Conservation (phyloP, 2,888 invertebrate species). For the Tipula confusa region DNA sequence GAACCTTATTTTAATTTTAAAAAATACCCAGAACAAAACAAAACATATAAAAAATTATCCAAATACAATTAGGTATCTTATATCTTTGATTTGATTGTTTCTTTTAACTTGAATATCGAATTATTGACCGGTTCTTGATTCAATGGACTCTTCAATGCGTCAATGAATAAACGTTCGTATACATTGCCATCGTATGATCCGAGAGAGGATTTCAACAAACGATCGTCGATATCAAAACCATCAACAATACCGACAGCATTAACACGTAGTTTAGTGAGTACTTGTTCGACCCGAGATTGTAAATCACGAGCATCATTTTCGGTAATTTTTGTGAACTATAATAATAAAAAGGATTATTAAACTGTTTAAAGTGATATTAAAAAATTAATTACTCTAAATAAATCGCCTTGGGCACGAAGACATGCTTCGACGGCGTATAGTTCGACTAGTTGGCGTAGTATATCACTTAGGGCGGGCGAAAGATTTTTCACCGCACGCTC, state of each 20-base stretch:
- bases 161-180: constrained; percentile 73
- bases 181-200: constrained; percentile 82
- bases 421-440: constrained; percentile 76
- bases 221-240: constrained; percentile 80
- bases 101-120: background rate
- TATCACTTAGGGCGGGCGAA: constrained; percentile 59
- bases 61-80: no score
- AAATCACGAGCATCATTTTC: constrained; percentile 50
- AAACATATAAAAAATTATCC: no score
- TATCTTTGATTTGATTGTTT: background rate
- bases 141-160: constrained; percentile 75
- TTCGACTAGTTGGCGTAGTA: constrained; percentile 67
- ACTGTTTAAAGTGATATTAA: background rate
- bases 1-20: no score
- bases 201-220: constrained; percentile 67
- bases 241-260: constrained; percentile 90
- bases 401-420: constrained; percentile 68
- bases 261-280: constrained; percentile 69
- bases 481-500: constrained; percentile 49
- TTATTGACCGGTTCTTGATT: constrained; percentile 54
- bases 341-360: no score
- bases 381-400: constrained; percentile 62
- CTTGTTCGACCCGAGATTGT: constrained; percentile 65
- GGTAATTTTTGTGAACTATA: constrained; percentile 45
- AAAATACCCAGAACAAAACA: no score